A percentile compares a stretch with the other conserved stretches of the same genome.
These are phyloP conservation scores for Campoplex nolae DNA, from an alignment of 2,888 invertebrate genomes.

Conservation along the genomic window DNA sequence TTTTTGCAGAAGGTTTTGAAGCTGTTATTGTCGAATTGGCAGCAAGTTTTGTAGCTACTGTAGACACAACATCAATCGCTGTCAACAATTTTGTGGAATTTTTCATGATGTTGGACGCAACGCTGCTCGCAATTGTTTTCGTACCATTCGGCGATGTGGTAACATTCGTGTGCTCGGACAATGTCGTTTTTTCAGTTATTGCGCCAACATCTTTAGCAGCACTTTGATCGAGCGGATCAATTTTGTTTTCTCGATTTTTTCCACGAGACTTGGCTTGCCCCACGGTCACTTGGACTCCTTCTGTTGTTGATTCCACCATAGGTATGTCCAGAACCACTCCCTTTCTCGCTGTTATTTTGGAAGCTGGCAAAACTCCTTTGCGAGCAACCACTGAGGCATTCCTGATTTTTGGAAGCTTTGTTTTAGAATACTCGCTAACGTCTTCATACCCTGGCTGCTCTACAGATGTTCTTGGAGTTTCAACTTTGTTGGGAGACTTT, in stretches of 20 bases:
- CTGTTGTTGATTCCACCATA: conserved; percentile 2
- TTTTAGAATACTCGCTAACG: conserved; percentile 41
- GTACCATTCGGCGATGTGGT: neutral
- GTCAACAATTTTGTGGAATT: conserved; percentile 5
- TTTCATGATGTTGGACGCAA: neutral
- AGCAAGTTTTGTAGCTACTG: conserved; percentile 8
- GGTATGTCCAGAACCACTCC: conserved; percentile 56
- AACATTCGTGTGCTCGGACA: neutral
- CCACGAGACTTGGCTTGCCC: neutral
- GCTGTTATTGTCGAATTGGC: neutral
- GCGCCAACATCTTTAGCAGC: neutral
- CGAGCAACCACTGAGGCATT: conserved; percentile 64
- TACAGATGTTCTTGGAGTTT: neutral
- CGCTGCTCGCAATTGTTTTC: conserved; percentile 6
- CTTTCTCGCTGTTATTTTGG: conserved; percentile 63
- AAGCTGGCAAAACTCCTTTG: conserved; percentile 55
- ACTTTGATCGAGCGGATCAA: neutral
- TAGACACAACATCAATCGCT: neutral
- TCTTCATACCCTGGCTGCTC: conserved; percentile 10
- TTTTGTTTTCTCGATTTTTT: neutral
- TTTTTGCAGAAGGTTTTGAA: conserved; percentile 76
- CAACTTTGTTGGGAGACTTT: neutral
- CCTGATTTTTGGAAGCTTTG: conserved; percentile 54
- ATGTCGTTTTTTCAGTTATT: conserved; percentile 3
- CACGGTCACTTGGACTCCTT: conserved; percentile 21